A percentile compares a stretch with the other conserved stretches of the same genome.
These are phyloP conservation scores for Caenorhabditis sp. DNA, from an alignment of 2,888 invertebrate species.

Conservation along the genomic window DNA sequence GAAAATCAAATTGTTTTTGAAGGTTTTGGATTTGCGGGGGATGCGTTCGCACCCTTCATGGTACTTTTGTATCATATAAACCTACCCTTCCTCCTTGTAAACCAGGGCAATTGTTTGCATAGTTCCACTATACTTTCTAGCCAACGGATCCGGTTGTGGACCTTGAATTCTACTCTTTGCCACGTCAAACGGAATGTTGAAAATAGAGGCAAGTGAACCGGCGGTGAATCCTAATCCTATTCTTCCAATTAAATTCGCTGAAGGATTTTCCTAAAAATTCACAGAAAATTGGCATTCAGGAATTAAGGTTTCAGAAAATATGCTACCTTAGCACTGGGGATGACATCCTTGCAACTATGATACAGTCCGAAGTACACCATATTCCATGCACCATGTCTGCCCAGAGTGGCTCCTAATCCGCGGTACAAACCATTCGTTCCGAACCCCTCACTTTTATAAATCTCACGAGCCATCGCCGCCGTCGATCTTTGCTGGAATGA, in stretches of 20 bases:
- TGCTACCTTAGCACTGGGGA: slow-evolving; percentile 83
- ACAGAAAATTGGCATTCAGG: no score
- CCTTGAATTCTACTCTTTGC: slow-evolving; percentile 95
- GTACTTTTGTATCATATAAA: neutral
- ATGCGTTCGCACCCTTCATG: no score
- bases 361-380: slow-evolving; percentile 97
- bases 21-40: neutral
- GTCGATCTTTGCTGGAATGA: slow-evolving; percentile 86
- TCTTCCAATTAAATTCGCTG: slow-evolving; percentile 82
- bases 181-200: slow-evolving; percentile 96
- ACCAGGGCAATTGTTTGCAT: slow-evolving; percentile 88
- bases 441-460: slow-evolving; percentile 89
- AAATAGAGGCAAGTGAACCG: slow-evolving; percentile 91
- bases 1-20: slow-evolving; percentile 73
- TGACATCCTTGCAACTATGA: slow-evolving; percentile 90
- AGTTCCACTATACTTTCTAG: slow-evolving; percentile 89
- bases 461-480: slow-evolving; percentile 90
- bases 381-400: slow-evolving; percentile 93
- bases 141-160: slow-evolving; percentile 81
- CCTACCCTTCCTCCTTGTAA: slow-evolving; percentile 90
- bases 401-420: slow-evolving; percentile 91
- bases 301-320: no score
- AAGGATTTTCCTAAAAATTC: slow-evolving; percentile 79
- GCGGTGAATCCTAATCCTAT: slow-evolving; percentile 91
- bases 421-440: slow-evolving; percentile 85